Percentiles rank a stretch among this genome's conserved stretches.
Conservation (phyloP, 64 coral and sea anemone genomes). For the Stylophora pistillata region DNA sequence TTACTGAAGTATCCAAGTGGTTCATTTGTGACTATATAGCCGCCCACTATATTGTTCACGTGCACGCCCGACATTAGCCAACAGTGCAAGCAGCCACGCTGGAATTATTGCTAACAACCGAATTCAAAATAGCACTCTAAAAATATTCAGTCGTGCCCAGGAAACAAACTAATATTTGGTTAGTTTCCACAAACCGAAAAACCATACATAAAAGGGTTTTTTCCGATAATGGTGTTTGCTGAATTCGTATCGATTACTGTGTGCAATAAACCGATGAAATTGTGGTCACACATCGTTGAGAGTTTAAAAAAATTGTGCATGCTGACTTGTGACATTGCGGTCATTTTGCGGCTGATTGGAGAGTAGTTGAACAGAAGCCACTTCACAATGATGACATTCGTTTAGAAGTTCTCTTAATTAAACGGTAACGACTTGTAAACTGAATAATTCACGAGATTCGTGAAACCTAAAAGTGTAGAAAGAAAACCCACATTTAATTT, state of each 20-base stretch:
- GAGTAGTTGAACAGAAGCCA: not conserved
- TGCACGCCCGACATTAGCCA: constrained; percentile 40
- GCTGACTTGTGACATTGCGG: constrained; percentile 27
- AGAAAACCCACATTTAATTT: not conserved
- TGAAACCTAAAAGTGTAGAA: not conserved
- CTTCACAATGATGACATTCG: constrained; percentile 12
- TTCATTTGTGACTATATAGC: constrained; percentile 46
- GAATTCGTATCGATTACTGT: constrained; percentile 2
- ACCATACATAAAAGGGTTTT: constrained; percentile 19
- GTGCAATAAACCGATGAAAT: constrained; percentile 26
- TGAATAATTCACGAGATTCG: not conserved
- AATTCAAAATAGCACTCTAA: constrained; percentile 2
- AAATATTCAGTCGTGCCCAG: not conserved
- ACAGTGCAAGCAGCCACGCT: constrained; percentile 34
- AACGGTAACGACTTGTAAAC: not conserved
- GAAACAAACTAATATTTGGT: constrained; percentile 27
- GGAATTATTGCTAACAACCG: constrained; percentile 12
- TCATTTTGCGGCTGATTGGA: constrained; percentile 14
- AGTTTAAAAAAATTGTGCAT: constrained; percentile 11
- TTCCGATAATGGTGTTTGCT: not conserved
- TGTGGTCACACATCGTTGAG: constrained; percentile 38
- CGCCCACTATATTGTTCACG: constrained; percentile 47
- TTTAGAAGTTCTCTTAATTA: constrained; percentile 34
- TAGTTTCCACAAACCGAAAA: not conserved
- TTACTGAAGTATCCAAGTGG: constrained; percentile 41